A percentile compares a stretch with the other conserved stretches of the same genome.
Evolutionary conservation across 2,888 invertebrate species (phyloP).

Genomic region (Drosophila putrida): DNA sequence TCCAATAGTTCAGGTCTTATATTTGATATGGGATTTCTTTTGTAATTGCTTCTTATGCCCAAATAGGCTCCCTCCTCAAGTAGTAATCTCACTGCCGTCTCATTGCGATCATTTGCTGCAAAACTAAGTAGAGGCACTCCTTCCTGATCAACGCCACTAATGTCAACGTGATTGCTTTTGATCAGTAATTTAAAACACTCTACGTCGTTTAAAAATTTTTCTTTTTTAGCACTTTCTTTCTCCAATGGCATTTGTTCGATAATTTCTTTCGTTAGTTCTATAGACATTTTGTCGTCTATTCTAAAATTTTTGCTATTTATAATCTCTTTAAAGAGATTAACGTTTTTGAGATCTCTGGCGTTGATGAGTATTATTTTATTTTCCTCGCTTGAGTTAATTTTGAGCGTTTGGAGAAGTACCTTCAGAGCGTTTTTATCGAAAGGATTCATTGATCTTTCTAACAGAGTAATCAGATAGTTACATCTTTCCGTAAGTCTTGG

Average conservation of each 20-base stretch:
- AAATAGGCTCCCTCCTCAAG: slow-evolving; percentile 17
- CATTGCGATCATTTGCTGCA: neutral
- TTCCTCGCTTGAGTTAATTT: neutral
- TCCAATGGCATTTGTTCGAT: neutral
- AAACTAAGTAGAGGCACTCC: neutral
- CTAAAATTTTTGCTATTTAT: neutral
- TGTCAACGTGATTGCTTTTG: neutral
- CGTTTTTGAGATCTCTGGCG: neutral
- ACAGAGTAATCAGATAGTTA: neutral
- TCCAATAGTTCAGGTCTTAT: slow-evolving; percentile 5
- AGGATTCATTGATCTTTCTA: neutral
- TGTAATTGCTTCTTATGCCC: slow-evolving; percentile 15
- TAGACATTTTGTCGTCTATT: neutral
- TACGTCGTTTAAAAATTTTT: neutral
- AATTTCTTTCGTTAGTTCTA: neutral
- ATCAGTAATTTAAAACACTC: neutral
- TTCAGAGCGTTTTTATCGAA: neutral
- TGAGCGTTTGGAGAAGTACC: slow-evolving; percentile 1
- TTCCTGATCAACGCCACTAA: neutral
- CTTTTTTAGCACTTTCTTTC: neutral
- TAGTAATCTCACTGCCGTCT: neutral
- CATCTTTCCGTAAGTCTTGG: neutral
- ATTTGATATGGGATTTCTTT: neutral
- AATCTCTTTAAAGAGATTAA: neutral
- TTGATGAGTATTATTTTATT: neutral